Percentiles rank a stretch among this genome's conserved stretches.
These are phyloP conservation scores for Danio tinwini DNA, from an alignment of 2,797 vertebrate species.

Conservation along the genomic window DNA sequence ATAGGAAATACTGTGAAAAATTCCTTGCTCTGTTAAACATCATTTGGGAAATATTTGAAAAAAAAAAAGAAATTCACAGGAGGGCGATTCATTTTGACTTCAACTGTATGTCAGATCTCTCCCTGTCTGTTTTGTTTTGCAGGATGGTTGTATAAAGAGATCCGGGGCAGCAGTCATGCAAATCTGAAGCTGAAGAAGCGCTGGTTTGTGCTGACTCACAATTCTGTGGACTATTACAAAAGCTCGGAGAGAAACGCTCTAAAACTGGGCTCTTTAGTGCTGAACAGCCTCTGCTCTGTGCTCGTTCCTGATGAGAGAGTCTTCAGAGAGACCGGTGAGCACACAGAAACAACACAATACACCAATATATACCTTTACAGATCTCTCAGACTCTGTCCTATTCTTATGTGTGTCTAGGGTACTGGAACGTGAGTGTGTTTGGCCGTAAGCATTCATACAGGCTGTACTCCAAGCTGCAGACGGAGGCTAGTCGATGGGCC, in stretches of 20 bases:
- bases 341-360: background rate
- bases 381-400: background rate
- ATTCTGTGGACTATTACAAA: conserved; percentile 97
- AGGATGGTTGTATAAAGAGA: conserved; percentile 98
- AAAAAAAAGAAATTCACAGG: no score
- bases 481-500: conserved; percentile 92
- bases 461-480: conserved; percentile 92
- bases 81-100: no score
- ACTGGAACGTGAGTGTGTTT: conserved; percentile 91
- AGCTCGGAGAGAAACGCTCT: conserved; percentile 90
- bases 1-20: no score
- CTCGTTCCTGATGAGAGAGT: conserved; percentile 91
- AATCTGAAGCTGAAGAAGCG: conserved; percentile 93
- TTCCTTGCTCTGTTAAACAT: no score
- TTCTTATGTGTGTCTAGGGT: conserved; percentile 77
- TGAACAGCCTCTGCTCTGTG: conserved; percentile 95
- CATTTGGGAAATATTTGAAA: no score
- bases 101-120: conserved; percentile 11
- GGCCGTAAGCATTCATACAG: conserved; percentile 94
- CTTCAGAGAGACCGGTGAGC: conserved; percentile 92
- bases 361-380: background rate
- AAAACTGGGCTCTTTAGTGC: conserved; percentile 92
- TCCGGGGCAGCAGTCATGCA: conserved; percentile 87
- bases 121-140: conserved; percentile 28
- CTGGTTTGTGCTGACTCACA: conserved; percentile 97